Percentiles rank a stretch among this genome's conserved stretches.
Evolutionary conservation across 2,113 vertebrate species (phyloP).

Genomic region (Pseudolaguvia tuberculata): DNA sequence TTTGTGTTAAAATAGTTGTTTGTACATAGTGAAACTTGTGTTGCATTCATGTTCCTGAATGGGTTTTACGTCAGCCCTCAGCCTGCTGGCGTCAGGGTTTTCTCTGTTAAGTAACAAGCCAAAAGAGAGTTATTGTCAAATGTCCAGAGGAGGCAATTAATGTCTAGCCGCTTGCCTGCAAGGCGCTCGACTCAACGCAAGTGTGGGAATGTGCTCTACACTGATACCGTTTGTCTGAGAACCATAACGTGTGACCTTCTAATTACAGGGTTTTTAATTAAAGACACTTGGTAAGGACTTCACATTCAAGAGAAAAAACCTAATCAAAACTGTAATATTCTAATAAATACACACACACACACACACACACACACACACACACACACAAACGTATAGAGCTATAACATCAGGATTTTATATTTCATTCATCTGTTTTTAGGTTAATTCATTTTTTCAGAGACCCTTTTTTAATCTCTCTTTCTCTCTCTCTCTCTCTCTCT

Average conservation of each 20-base stretch:
- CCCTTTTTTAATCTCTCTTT: too few relatives aligned
- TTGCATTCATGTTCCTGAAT: not conserved
- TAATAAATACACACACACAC: not conserved
- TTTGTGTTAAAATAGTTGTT: too few relatives aligned
- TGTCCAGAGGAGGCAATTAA: conserved; percentile 7
- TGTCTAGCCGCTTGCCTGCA: not conserved
- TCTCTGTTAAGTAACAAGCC: not conserved
- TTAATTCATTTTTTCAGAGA: not conserved
- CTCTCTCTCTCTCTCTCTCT: too few relatives aligned
- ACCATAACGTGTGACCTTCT: not conserved
- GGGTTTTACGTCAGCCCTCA: not conserved
- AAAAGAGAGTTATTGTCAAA: not conserved
- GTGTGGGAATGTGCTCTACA: not conserved
- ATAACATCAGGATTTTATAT: not conserved
- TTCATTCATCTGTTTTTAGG: too few relatives aligned
- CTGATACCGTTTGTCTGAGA: not conserved
- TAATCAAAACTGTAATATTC: not conserved
- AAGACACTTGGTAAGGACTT: not conserved
- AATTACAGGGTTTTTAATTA: not conserved
- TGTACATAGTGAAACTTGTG: too few relatives aligned
- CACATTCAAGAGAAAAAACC: not conserved
- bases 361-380: not conserved
- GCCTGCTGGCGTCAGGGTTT: not conserved
- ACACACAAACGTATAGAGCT: too few relatives aligned
- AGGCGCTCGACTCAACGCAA: not conserved